phyloP scores from a whole-genome alignment of 2,113 vertebrate species.

The Sinocyclocheilus maitianheensis region DNA sequence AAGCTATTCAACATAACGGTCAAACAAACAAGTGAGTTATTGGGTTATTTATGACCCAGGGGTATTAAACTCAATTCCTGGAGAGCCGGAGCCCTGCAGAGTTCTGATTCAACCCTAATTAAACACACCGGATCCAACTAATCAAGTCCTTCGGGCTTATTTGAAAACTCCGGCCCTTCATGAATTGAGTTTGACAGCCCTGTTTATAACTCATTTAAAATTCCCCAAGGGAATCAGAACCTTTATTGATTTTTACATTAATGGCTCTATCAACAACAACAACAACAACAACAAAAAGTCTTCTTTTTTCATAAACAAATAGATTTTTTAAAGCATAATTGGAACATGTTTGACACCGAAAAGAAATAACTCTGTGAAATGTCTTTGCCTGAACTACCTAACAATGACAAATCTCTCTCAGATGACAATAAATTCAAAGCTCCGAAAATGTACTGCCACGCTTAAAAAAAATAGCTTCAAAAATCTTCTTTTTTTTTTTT shows the following conservation, averaged over 20 bases:
- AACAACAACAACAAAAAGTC: neutral
- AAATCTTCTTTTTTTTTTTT: neutral
- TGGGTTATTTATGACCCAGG: neutral
- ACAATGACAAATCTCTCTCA: neutral
- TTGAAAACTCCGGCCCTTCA: too few species aligned
- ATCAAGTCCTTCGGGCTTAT: too few species aligned
- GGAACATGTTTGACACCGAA: neutral
- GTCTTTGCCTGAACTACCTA: neutral
- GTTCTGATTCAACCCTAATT: too few species aligned
- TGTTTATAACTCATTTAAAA: conserved; percentile 21
- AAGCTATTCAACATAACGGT: conserved; percentile 7
- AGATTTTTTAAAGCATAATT: conserved; percentile 6
- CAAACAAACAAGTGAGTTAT: neutral
- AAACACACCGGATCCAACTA: too few species aligned
- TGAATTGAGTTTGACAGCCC: too few species aligned
- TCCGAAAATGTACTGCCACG: neutral
- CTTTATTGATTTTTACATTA: conserved; percentile 13
- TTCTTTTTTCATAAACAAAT: neutral
- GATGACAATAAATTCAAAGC: conserved; percentile 39
- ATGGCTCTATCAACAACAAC: neutral
- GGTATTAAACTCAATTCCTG: too few species aligned
- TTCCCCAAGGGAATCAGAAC: neutral
- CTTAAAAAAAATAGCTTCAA: conserved; percentile 7
- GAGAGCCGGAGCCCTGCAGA: too few species aligned
- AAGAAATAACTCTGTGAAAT: neutral